Evolutionary conservation across 1,140 invertebrate species (phyloP).

Genomic region (Centruroides sculpturatus): DNA sequence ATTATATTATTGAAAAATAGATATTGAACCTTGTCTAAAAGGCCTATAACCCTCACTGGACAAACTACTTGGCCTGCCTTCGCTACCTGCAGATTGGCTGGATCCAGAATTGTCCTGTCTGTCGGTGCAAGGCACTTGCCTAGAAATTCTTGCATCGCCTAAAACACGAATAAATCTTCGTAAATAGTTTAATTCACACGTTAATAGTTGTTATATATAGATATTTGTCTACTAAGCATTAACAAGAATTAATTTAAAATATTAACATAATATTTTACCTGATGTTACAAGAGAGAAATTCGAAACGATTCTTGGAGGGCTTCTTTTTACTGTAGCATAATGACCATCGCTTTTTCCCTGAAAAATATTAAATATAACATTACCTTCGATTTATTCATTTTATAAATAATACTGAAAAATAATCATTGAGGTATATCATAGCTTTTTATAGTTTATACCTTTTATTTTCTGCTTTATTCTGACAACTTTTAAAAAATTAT

Average conservation of each 20-base stretch:
- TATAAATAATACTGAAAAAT: too few relatives aligned
- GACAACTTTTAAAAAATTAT: too few relatives aligned
- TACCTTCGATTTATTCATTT: background rate
- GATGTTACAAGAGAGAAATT: background rate
- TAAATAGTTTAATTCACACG: background rate
- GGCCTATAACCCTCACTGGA: conserved; percentile 8
- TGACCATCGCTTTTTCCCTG: conserved; percentile 1
- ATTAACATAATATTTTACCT: background rate
- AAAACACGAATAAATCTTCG: background rate
- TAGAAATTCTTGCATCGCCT: background rate
- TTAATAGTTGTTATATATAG: too few relatives aligned
- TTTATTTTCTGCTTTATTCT: too few relatives aligned
- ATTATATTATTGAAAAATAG: too few relatives aligned
- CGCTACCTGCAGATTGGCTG: conserved; percentile 8
- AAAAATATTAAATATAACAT: background rate
- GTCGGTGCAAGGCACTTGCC: conserved; percentile 7
- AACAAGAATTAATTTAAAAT: too few relatives aligned
- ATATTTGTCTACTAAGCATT: too few relatives aligned
- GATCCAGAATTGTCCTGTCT: conserved; percentile 8
- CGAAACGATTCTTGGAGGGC: conserved; percentile 2
- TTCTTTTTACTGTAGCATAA: conserved; percentile 7
- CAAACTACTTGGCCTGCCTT: background rate
- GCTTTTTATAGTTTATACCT: too few relatives aligned
- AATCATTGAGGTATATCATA: too few relatives aligned
- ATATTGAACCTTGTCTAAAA: conserved; percentile 3